These are phyloP conservation scores for Myzus persicae DNA, from an alignment of 1,140 invertebrate genomes.

Conservation along the genomic window DNA sequence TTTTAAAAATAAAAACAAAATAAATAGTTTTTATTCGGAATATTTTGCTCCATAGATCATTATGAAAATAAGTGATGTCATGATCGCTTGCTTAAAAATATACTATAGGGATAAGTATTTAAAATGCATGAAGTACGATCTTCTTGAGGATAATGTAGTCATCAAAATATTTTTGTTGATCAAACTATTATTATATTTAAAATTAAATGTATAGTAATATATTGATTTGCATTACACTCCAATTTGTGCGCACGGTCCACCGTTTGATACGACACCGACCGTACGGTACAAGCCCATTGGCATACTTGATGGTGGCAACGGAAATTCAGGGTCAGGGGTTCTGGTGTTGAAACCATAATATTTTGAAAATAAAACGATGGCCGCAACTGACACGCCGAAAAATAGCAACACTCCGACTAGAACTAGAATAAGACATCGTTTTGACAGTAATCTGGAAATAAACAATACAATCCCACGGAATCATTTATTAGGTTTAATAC, in stretches of 20 bases:
- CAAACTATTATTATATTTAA: background rate
- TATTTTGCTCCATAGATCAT: background rate
- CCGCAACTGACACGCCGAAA: background rate
- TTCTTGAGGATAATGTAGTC: background rate
- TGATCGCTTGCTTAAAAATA: background rate
- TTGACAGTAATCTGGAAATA: background rate
- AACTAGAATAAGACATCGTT: no score
- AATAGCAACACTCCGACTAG: background rate
- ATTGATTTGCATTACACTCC: slow-evolving; percentile 63
- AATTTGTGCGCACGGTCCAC: slow-evolving; percentile 64
- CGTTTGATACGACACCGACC: slow-evolving; percentile 64
- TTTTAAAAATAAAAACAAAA: background rate
- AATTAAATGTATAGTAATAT: background rate
- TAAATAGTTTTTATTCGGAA: background rate
- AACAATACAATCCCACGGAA: background rate
- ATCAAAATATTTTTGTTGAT: background rate
- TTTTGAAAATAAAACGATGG: background rate
- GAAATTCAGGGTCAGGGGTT: slow-evolving; percentile 38
- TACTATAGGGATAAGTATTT: background rate
- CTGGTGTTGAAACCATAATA: background rate
- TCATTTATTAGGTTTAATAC: background rate
- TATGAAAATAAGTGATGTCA: background rate
- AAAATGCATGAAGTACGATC: background rate
- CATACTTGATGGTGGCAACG: slow-evolving; percentile 56
- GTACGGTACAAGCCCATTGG: slow-evolving; percentile 56